Percentiles rank a stretch among this genome's conserved stretches.
phyloP scores from a whole-genome alignment of 1,140 invertebrate genomes.

The Drosophila arizonae region DNA sequence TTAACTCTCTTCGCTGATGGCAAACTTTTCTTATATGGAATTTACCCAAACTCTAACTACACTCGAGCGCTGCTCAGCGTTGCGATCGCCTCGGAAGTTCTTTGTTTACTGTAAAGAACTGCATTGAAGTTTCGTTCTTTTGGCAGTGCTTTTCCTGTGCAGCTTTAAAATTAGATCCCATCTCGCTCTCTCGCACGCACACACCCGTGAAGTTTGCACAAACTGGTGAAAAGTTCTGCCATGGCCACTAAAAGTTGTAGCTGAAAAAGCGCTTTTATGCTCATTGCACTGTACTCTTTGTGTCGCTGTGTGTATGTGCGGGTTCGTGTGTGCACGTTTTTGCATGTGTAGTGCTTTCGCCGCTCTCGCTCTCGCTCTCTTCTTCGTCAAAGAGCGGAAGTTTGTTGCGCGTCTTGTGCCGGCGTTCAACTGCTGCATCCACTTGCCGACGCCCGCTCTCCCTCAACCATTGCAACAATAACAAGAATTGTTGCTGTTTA shows the following conservation, averaged over 20 bases:
- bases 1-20: conserved; percentile 5
- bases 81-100: conserved; percentile 71
- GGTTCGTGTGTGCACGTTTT: neutral
- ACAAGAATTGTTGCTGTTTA: conserved; percentile 35
- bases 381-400: conserved; percentile 47
- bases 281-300: conserved; percentile 31
- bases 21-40: neutral
- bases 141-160: conserved; percentile 49
- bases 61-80: conserved; percentile 31
- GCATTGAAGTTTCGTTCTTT: conserved; percentile 70
- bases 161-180: conserved; percentile 77
- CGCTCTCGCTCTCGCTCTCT: conserved; percentile 29
- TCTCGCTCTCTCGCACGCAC: conserved; percentile 41
- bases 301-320: neutral
- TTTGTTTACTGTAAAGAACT: conserved; percentile 75
- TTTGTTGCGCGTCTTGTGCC: conserved; percentile 50
- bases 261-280: conserved; percentile 60
- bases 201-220: conserved; percentile 23
- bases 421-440: conserved; percentile 26
- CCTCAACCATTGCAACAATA: conserved; percentile 1
- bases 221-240: conserved; percentile 46
- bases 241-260: conserved; percentile 36
- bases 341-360: conserved; percentile 43
- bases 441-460: conserved; percentile 18
- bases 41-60: conserved; percentile 1